Conservation (phyloP, 1,140 invertebrate species). For the Brachionus sp. region DNA sequence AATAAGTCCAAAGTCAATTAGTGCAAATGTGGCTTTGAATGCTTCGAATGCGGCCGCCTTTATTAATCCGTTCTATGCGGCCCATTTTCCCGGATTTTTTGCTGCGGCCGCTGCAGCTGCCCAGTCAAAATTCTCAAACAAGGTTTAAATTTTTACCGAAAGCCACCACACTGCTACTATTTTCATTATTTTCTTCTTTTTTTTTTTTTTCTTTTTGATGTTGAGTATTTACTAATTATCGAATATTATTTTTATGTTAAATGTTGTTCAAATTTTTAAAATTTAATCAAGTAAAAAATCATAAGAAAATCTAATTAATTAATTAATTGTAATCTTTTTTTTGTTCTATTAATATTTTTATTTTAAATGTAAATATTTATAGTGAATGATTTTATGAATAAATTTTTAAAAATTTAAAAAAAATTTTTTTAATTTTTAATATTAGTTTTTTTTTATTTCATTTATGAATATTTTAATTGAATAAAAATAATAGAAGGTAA, state of each 20-base stretch:
- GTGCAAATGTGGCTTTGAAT: not conserved
- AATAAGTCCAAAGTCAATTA: slow-evolving; percentile 6
- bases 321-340: not conserved
- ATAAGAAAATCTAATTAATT: not conserved
- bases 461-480: no score
- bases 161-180: not conserved
- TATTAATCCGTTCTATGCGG: slow-evolving; percentile 37
- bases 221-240: not conserved
- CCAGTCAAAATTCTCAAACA: slow-evolving; percentile 41
- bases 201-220: not conserved
- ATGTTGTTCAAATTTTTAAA: not conserved
- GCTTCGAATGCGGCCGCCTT: not conserved
- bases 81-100: slow-evolving; percentile 44
- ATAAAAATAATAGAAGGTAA: no score
- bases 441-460: not conserved
- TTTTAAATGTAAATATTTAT: not conserved
- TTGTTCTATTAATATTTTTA: not conserved
- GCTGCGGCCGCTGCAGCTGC: slow-evolving; percentile 40
- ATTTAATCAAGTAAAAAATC: not conserved
- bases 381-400: not conserved
- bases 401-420: not conserved
- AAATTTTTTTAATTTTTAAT: no score
- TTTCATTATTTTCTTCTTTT: not conserved
- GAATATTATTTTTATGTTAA: slow-evolving; percentile 8
- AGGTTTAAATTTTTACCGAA: not conserved